Percentiles rank a stretch among this genome's conserved stretches.
These are phyloP conservation scores for Ips typographus DNA, from an alignment of 1,140 invertebrate genomes.

Conservation along the genomic window DNA sequence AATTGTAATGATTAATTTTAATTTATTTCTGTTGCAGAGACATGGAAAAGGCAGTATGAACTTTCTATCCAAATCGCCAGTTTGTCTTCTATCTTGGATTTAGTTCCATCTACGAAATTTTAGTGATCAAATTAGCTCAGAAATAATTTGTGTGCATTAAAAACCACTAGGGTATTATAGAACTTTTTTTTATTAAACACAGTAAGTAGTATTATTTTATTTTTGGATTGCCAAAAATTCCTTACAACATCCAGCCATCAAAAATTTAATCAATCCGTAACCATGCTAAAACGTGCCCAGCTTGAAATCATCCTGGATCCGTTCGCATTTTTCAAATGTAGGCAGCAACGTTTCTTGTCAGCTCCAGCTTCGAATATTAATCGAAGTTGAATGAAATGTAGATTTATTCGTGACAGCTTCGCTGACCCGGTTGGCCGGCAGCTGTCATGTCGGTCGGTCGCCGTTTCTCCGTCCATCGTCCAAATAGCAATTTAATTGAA, in stretches of 20 bases:
- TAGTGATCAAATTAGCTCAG: no score
- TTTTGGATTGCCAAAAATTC: no score
- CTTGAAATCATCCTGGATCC: background rate
- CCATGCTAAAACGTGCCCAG: background rate
- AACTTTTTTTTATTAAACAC: no score
- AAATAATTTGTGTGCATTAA: no score
- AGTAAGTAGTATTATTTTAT: no score
- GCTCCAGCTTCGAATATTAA: conserved; percentile 34
- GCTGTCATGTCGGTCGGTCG: conserved; percentile 18
- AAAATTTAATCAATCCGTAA: conserved; percentile 6
- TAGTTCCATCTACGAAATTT: no score
- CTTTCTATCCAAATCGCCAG: no score
- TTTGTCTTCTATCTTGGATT: no score
- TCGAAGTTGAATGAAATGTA: conserved; percentile 39
- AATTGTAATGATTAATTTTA: no score
- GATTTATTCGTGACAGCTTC: conserved; percentile 40
- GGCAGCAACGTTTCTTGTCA: conserved; percentile 28
- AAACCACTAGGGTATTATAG: no score
- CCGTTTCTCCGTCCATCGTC: conserved; percentile 20
- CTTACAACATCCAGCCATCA: background rate
- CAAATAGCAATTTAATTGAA: conserved; percentile 53
- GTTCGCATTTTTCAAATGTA: conserved; percentile 25
- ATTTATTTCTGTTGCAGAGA: no score
- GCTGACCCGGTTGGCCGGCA: conserved; percentile 28
- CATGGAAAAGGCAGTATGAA: no score